Conservation (phyloP, 2,113 vertebrate genomes). For the Gracilinanus agilis region DNA sequence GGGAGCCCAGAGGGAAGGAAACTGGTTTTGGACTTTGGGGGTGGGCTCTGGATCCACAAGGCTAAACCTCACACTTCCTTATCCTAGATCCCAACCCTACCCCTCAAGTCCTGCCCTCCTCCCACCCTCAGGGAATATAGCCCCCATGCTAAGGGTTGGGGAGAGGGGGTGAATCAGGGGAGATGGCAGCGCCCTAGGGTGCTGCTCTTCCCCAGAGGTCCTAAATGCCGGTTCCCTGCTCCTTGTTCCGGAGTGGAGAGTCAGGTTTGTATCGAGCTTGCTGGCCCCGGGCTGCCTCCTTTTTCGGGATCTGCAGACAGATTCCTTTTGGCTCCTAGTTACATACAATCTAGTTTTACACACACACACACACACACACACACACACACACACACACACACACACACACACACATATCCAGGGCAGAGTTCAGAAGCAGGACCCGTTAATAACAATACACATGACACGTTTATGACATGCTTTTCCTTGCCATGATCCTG, state of each 20-base stretch:
- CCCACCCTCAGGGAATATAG: not conserved
- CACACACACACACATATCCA: not conserved
- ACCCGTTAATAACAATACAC: not conserved
- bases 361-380: too few species aligned
- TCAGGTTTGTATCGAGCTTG: not conserved
- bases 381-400: not conserved
- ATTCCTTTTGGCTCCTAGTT: conserved; percentile 19
- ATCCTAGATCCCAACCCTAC: not conserved
- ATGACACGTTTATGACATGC: not conserved
- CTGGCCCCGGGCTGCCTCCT: too few species aligned
- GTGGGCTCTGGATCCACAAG: not conserved
- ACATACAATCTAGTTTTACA: not conserved
- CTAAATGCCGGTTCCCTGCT: not conserved
- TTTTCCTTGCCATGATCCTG: not conserved
- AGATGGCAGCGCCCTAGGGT: not conserved
- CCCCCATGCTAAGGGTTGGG: not conserved
- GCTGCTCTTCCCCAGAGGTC: not conserved
- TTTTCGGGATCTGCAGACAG: not conserved
- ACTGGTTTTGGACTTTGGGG: too few species aligned
- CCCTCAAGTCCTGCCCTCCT: not conserved
- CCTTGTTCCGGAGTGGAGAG: not conserved
- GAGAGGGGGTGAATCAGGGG: not conserved
- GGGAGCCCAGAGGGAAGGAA: too few species aligned
- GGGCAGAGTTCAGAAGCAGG: conserved; percentile 5
- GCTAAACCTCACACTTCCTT: not conserved